Percentiles rank a stretch among this genome's conserved stretches.
Evolutionary conservation across 2,113 vertebrate species (phyloP).

Genomic region (Bucco capensis): DNA sequence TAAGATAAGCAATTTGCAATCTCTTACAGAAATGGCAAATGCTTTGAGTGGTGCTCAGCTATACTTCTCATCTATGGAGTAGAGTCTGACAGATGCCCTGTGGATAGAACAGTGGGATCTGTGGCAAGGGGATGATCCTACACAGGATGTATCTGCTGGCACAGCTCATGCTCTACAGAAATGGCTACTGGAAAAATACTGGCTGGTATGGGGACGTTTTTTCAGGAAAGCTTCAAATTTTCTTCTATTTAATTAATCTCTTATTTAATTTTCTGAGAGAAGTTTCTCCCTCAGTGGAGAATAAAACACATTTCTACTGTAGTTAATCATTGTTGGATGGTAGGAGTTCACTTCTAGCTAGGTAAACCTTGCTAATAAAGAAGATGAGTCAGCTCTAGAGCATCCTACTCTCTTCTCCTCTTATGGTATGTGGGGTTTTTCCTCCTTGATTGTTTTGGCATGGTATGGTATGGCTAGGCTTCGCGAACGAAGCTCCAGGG

Average conservation of each 20-base stretch:
- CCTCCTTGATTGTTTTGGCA: background rate
- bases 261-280: background rate
- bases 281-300: background rate
- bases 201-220: background rate
- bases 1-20: background rate
- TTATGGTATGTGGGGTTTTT: rapidly evolving
- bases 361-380: background rate
- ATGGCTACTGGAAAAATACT: background rate
- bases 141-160: background rate
- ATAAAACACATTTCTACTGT: background rate
- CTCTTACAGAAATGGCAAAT: background rate
- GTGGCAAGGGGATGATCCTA: background rate
- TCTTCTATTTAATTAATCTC: background rate
- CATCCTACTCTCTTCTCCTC: background rate
- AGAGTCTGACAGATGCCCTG: background rate
- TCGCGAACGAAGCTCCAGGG: too few relatives aligned
- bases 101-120: background rate
- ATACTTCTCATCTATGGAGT: rapidly evolving
- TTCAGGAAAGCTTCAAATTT: background rate
- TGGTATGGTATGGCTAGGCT: too few relatives aligned
- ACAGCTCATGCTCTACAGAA: background rate
- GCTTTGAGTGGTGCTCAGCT: background rate
- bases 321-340: background rate
- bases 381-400: background rate
- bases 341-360: background rate